Evolutionary conservation across 2,113 vertebrate species (phyloP).

Genomic region (Hippocampus abdominalis): DNA sequence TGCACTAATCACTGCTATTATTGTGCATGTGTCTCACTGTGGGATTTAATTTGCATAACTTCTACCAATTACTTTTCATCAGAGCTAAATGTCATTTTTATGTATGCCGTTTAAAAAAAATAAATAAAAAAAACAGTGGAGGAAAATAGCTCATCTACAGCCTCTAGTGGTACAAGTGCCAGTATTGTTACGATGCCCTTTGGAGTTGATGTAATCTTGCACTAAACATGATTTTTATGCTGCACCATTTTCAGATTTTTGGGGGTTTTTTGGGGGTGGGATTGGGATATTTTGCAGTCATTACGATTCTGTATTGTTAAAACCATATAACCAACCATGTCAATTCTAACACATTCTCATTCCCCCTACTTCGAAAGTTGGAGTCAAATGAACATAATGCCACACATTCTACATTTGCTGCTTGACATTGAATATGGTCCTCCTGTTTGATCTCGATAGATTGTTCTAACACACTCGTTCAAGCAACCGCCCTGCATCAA

Average conservation of each 20-base stretch:
- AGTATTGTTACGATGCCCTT: background rate
- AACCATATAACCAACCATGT: background rate
- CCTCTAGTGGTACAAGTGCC: conserved; percentile 12
- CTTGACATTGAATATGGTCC: background rate
- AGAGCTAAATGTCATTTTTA: background rate
- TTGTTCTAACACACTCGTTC: background rate
- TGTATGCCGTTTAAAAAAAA: background rate
- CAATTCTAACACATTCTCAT: background rate
- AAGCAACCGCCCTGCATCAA: conserved; percentile 42
- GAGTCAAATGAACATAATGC: background rate
- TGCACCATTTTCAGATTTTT: background rate
- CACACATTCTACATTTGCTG: background rate
- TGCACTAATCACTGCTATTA: conserved; percentile 5
- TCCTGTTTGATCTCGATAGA: background rate
- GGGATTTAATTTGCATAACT: background rate
- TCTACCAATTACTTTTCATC: conserved; percentile 4
- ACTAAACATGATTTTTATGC: background rate
- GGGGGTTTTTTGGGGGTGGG: background rate
- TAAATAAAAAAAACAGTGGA: background rate
- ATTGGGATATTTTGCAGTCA: too few relatives aligned
- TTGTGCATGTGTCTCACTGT: background rate
- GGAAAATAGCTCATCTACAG: conserved; percentile 7
- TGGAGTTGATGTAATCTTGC: background rate
- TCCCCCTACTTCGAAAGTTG: background rate
- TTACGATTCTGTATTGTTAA: background rate